Base-by-base conservation (phyloP, 2,888 invertebrate species). In the Heliconius erato region DNA sequence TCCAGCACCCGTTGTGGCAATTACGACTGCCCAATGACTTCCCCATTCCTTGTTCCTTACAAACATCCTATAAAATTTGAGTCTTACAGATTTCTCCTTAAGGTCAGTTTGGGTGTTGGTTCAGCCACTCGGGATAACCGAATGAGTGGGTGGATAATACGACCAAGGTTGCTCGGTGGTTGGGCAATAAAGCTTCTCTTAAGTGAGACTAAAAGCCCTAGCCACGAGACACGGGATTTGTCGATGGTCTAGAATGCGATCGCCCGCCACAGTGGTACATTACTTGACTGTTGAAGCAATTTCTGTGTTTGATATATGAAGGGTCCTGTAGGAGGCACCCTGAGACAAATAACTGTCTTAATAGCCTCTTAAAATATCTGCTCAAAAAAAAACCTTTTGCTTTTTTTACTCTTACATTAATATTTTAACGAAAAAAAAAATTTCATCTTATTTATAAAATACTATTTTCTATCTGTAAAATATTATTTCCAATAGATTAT, bases 111-210 rank as follows among this genome's bases (percentile, higher is more conserved):
- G 63, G 63, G 35, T 59, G 63, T 63, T 76, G 63, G 35, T 16
- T 63, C 63, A 26, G n/a, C 59, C 74, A n/a, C 74, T 35, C 59
- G 59, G 28, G 59, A n/a, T 76, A 35, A 14, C 74, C 74, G 74
- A 76, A n/a, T 6, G 35, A 76, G 59, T 59, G 74, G 74, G 74
- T 74, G 28, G 59, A 49, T 12, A 32, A 32, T n/a, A 63, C 59
- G 35, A 76, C 76, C 76, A 76, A 63, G 76, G 76, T 63, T n/a
- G 76, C 76, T 76, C 63, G n/a, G 9, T n/a, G 76, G 76, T 76
- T 16, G 35, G 16, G 35, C 54, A 1, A 1, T n/a, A 71, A 35
- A 23, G 14, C 40, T 69, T 35, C 65, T 59, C 59, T 23, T 59
- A 65, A 28, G 26, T 65, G 26, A 19, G 19, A 23, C 16, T 23